Evolutionary conservation across 2,113 vertebrate genomes (phyloP).

Genomic region (Hiodon alosoides): DNA sequence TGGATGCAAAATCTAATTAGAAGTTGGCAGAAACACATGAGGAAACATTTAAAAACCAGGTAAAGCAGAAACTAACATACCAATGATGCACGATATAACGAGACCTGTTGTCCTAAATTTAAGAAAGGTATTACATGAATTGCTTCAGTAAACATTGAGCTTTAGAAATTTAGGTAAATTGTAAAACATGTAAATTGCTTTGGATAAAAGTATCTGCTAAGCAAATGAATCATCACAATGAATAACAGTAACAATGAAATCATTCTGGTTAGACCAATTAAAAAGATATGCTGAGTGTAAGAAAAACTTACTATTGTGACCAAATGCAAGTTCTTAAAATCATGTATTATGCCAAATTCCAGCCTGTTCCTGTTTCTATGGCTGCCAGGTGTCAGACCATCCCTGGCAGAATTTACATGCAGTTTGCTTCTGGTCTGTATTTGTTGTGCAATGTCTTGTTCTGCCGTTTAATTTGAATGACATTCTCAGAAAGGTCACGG

Average conservation of each 20-base stretch:
- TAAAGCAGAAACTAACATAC: not conserved
- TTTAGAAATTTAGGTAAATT: no score
- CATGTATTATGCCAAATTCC: not conserved
- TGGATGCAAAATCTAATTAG: slow-evolving; percentile 16
- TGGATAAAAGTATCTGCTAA: no score
- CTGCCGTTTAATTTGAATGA: slow-evolving; percentile 5
- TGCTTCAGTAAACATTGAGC: no score
- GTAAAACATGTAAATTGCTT: no score
- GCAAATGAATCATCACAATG: no score
- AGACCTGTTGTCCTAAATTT: not conserved
- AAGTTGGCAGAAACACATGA: slow-evolving; percentile 2
- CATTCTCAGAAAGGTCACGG: not conserved
- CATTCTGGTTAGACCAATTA: no score
- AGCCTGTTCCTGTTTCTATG: not conserved
- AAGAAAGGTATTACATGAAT: no score
- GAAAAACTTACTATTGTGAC: no score
- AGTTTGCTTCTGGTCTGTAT: not conserved
- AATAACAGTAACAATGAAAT: no score
- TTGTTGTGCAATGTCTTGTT: not conserved
- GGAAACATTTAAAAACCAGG: not conserved
- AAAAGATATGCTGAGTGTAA: no score
- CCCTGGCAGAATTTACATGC: slow-evolving; percentile 2
- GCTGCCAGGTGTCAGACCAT: not conserved
- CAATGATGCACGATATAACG: not conserved
- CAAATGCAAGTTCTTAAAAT: no score